These are phyloP conservation scores for Neomonachus schauinslandi DNA, from an alignment of 2,113 vertebrate species.

Conservation along the genomic window DNA sequence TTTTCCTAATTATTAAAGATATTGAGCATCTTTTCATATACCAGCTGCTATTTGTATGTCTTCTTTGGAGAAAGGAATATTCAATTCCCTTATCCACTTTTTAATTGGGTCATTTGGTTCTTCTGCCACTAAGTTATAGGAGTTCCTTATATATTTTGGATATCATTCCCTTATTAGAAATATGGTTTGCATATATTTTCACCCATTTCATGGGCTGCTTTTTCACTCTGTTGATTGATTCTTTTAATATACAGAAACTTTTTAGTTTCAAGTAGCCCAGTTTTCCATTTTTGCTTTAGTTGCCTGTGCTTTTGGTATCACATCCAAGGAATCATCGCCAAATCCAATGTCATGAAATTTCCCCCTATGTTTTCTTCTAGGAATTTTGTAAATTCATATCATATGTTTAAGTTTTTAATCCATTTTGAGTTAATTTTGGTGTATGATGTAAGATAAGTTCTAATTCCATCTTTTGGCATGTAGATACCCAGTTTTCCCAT, in stretches of 20 bases:
- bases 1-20: neutral
- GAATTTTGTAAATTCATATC: neutral
- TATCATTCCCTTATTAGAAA: neutral
- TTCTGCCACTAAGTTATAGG: neutral
- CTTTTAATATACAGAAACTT: neutral
- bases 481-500: neutral
- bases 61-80: neutral
- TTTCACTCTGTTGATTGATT: neutral
- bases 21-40: neutral
- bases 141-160: neutral
- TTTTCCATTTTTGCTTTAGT: neutral
- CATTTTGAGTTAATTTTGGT: neutral
- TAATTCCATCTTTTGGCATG: neutral
- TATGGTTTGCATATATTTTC: neutral
- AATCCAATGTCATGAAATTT: neutral
- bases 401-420: neutral
- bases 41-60: neutral
- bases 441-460: neutral
- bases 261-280: neutral
- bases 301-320: neutral
- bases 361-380: neutral
- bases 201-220: neutral
- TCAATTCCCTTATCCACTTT: neutral
- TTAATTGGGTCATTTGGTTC: neutral
- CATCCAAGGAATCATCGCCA: neutral